Base-by-base conservation (phyloP, 2,113 vertebrate species). In the Odontesthes bonariensis region DNA sequence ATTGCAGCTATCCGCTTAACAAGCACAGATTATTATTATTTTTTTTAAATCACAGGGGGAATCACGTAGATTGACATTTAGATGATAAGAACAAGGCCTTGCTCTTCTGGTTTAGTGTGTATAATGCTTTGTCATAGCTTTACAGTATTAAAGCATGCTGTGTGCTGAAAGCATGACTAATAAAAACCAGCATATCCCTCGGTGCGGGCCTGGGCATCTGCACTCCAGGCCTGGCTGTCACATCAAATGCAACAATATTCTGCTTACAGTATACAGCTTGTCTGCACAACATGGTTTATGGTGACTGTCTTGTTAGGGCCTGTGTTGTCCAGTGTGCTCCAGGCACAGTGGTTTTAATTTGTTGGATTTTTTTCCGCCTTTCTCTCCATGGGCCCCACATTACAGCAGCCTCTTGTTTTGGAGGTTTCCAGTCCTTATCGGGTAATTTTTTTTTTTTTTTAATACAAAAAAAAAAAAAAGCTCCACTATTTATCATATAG, bases 191-290 rank as follows among this genome's bases (percentile, higher is more conserved):
- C 4, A 51, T 40, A 35, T 77, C 65, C 59, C 46, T 32, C 33
- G n/a, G 63, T 55, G 20, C 13, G 51, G 54, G 19, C 16, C 51
- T 10, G 13, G 33, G 62, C 12, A 38, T 66, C 40, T 69, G 27
- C n/a, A 60, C 32, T 73, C 52, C 5, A 17, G 13, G 63, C 79
- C 42, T 16, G 13, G 69, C 69, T 68, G 83, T 79, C 78, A 77
- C 57, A 69, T 46, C 69, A 57, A 59, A 73, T 75, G 63, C 40
- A 52, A 52, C 27, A 20, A 46, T 57, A 56, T 61, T 75, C 57
- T 65, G 62, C 62, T 57, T 35, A 35, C 62, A 69, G 22, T 49
- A 42, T 13, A 11, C 42, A 69, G 42, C 14, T n/a, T 23, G 33
- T 47, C 49, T 71, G 61, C 60, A 46, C 62, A 66, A 20, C 63